phyloP scores from a whole-genome alignment of 2,888 invertebrate species.

The Griposia aprilina region DNA sequence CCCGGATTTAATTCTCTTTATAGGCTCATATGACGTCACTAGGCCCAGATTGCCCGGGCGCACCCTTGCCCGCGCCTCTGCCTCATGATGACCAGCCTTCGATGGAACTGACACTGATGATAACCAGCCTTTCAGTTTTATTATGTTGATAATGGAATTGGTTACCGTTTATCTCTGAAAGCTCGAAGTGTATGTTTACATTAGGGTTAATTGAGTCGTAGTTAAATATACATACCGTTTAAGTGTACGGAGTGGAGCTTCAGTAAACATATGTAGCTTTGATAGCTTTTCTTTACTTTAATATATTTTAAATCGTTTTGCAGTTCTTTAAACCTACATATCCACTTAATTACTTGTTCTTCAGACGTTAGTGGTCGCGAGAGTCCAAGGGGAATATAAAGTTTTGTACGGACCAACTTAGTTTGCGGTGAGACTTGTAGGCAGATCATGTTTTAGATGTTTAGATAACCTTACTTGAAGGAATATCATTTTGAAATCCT shows the following conservation, averaged over 20 bases:
- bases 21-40: slow-evolving; percentile 71
- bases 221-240: slow-evolving; percentile 37
- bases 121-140: slow-evolving; percentile 44
- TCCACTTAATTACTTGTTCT: background rate
- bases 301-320: background rate
- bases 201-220: slow-evolving; percentile 15
- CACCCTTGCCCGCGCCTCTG: slow-evolving; percentile 60
- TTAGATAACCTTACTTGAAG: background rate
- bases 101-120: slow-evolving; percentile 49
- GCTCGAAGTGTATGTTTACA: slow-evolving; percentile 13
- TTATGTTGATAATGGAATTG: slow-evolving; percentile 51
- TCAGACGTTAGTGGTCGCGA: background rate
- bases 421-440: background rate
- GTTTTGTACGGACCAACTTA: background rate
- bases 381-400: background rate
- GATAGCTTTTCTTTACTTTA: slow-evolving; percentile 1
- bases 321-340: background rate
- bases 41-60: slow-evolving; percentile 57
- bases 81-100: slow-evolving; percentile 39
- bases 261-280: background rate
- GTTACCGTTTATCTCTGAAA: slow-evolving; percentile 27
- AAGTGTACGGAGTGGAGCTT: background rate
- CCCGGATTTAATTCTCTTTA: slow-evolving; percentile 65
- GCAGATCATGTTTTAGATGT: background rate
- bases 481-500: background rate